Base-by-base conservation (phyloP, 2,113 vertebrate species). In the Eonycteris spelaea region DNA sequence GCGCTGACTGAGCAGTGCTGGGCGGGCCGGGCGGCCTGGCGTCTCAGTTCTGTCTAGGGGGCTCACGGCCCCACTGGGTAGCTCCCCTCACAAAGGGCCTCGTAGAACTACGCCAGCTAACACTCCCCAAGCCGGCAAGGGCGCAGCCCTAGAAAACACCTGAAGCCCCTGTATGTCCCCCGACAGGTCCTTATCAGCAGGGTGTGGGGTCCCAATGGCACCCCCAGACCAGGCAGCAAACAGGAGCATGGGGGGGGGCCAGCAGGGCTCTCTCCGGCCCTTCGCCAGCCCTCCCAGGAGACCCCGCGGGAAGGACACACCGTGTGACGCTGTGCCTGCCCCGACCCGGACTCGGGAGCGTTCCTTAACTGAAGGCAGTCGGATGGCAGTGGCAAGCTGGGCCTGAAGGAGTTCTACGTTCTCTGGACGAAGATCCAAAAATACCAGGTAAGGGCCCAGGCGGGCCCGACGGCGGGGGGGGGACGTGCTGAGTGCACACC, bases 361-460 rank as follows among this genome's bases (percentile, higher is more conserved):
- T 96, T 82, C 97, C 98, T 98, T 98, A 97, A 98, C 95, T 13
- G 18, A 5, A 40, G 86, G 86, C 90, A 98, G 99, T 97, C 97
- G 0, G 99, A 99, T 0, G 98, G 98, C 28, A 98, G 98, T 0
- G 99, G 99, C 38, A 99, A 98, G 97, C 98, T 99, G 89, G 99
- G 99, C 2, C 97, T 99, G 93, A 99, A 98, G 97, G 99, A 99
- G 80, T 99, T 99, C 95, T 98, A 98, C 73, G 67, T 98, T 45
- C 98, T 99, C 43, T 99, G 99, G 99, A 98, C 96, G 3, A 99
- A 99, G 98, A 98, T 99, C 96, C 98, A 98, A 70, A 98, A 98
- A 89, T 99, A 99, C 68, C 98, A 99, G 94, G 99, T 99, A 92
- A 96, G 95, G 15, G 0, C 68, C 26, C 21, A 1, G 38, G 73